phyloP scores from a whole-genome alignment of 2,797 vertebrate genomes.

The Craterocephalus amniculus region DNA sequence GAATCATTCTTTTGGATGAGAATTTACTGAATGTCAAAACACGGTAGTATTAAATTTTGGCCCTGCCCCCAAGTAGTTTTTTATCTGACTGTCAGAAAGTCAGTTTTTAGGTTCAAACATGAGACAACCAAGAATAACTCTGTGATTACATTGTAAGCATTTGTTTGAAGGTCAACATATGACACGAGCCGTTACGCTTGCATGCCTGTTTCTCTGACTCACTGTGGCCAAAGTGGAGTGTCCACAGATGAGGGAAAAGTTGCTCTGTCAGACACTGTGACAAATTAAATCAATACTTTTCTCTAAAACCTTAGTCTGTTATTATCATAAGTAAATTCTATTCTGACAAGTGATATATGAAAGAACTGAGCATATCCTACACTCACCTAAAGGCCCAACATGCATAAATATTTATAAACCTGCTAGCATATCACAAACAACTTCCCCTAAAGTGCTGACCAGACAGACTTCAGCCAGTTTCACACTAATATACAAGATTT shows the following conservation, averaged over 20 bases:
- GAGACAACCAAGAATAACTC: conserved; percentile 55
- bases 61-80: conserved; percentile 5
- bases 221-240: conserved; percentile 21
- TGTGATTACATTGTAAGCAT: conserved; percentile 52
- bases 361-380: conserved; percentile 38
- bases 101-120: conserved; percentile 13
- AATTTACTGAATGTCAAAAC: not conserved
- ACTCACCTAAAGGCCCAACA: conserved; percentile 43
- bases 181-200: conserved; percentile 26
- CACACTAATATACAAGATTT: conserved; percentile 25
- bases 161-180: conserved; percentile 58
- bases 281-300: conserved; percentile 53
- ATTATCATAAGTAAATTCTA: conserved; percentile 44
- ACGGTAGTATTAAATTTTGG: conserved; percentile 10
- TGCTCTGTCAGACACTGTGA: conserved; percentile 10
- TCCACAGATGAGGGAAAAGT: conserved; percentile 13
- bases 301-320: conserved; percentile 29
- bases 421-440: conserved; percentile 41
- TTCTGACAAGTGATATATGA: conserved; percentile 57
- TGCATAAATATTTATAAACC: conserved; percentile 62
- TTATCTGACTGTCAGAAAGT: conserved; percentile 13
- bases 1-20: conserved; percentile 4
- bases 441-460: conserved; percentile 56
- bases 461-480: conserved; percentile 29
- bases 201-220: conserved; percentile 36